Conservation (phyloP, 2,113 vertebrate species). For the Natator depressus region DNA sequence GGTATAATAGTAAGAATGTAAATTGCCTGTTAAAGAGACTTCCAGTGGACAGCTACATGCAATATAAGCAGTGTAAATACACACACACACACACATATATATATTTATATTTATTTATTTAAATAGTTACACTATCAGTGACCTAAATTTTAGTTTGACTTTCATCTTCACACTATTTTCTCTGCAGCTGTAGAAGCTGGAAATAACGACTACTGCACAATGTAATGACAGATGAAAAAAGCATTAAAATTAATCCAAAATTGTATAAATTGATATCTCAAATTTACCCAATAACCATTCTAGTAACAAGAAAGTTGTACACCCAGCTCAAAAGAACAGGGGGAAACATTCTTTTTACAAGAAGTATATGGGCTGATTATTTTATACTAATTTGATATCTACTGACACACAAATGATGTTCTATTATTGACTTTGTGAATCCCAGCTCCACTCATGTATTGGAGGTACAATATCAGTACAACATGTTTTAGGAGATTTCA, state of each 20-base stretch:
- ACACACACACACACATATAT: not conserved
- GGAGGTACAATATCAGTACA: not conserved
- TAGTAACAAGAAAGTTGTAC: not conserved
- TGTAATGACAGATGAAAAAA: not conserved
- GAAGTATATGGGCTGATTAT: not conserved
- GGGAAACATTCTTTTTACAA: not conserved
- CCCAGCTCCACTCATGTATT: not conserved
- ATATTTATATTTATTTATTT: not conserved
- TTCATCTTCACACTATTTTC: not conserved
- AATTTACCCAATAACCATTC: not conserved
- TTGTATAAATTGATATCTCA: not conserved
- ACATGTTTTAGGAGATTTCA: not conserved
- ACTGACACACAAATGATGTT: not conserved
- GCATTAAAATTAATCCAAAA: not conserved
- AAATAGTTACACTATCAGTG: not conserved
- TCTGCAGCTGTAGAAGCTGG: not conserved
- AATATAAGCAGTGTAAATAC: not conserved
- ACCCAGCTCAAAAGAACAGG: not conserved
- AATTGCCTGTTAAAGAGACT: not conserved
- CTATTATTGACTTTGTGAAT: not conserved
- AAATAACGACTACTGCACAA: not conserved
- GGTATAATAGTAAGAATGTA: conserved; percentile 13
- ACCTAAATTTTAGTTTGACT: conserved; percentile 17
- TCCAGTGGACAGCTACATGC: not conserved
- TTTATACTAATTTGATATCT: not conserved